These are phyloP conservation scores for Amazona vittata DNA, from an alignment of 2,113 vertebrate genomes.

Conservation along the genomic window DNA sequence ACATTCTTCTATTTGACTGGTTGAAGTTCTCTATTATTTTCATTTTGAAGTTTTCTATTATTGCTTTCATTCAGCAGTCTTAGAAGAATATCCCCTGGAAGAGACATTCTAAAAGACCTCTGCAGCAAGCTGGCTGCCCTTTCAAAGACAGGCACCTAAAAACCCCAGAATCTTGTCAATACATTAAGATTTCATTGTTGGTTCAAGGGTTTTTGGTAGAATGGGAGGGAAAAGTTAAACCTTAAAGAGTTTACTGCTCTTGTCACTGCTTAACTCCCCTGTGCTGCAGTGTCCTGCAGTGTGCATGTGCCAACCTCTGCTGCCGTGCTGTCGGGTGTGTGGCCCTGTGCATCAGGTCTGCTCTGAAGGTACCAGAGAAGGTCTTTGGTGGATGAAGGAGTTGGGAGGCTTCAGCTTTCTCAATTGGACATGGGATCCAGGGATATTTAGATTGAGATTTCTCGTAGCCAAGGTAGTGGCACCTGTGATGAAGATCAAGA, in stretches of 20 bases:
- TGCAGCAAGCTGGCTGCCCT: neutral
- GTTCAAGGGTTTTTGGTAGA: neutral
- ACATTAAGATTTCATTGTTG: neutral
- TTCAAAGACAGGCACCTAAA: neutral
- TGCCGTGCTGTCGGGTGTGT: neutral
- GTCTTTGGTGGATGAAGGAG: neutral
- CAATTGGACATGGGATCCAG: rapidly evolving
- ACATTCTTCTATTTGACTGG: neutral
- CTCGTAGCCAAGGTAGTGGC: neutral
- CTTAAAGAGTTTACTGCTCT: neutral
- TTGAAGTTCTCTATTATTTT: neutral
- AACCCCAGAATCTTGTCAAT: neutral
- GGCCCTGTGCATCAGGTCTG: neutral
- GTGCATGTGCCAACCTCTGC: neutral
- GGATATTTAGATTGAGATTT: neutral
- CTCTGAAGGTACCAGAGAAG: neutral
- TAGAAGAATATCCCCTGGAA: neutral
- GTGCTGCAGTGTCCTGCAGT: neutral
- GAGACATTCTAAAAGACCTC: neutral
- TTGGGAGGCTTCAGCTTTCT: neutral
- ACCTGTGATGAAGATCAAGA: neutral
- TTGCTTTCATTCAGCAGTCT: neutral
- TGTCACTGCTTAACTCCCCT: neutral
- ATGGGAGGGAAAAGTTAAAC: neutral
- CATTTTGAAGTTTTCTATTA: neutral